Conservation (phyloP, 2,888 invertebrate genomes). For the Trichogramma dendrolimi region DNA sequence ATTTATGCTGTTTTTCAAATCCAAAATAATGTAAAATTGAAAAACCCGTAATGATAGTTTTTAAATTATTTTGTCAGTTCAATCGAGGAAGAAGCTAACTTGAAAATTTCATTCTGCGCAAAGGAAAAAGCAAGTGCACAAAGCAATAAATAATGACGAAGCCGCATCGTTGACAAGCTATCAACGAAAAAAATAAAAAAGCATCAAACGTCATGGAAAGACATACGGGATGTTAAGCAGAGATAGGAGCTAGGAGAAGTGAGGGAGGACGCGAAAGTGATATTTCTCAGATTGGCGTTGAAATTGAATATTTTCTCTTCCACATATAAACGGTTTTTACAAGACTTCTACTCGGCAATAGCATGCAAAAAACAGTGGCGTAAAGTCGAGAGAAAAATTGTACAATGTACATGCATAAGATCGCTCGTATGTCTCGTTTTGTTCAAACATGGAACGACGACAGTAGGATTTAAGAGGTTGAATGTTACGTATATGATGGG, state of each 20-base stretch:
- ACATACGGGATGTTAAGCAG: neutral
- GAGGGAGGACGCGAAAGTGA: neutral
- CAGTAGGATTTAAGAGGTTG: too few relatives aligned
- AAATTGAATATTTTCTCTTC: slow-evolving; percentile 18
- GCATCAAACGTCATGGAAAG: neutral
- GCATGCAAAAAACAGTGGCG: neutral
- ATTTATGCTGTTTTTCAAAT: too few relatives aligned
- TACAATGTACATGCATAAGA: too few relatives aligned
- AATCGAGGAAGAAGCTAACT: neutral
- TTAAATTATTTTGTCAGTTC: neutral
- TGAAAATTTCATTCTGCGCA: neutral
- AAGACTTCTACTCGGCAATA: neutral
- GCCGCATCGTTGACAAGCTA: neutral
- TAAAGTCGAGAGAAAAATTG: neutral
- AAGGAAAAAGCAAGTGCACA: neutral
- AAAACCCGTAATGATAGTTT: neutral
- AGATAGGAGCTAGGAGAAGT: neutral
- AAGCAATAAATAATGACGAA: neutral
- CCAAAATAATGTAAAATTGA: too few relatives aligned
- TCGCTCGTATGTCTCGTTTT: too few relatives aligned
- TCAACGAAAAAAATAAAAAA: neutral
- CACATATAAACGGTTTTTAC: slow-evolving; percentile 6
- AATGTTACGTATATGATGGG: too few relatives aligned
- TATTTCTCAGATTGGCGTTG: slow-evolving; percentile 16
- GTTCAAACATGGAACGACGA: too few relatives aligned